Base-by-base conservation (phyloP, 2,797 vertebrate species). In the Tokudaia muenninki region DNA sequence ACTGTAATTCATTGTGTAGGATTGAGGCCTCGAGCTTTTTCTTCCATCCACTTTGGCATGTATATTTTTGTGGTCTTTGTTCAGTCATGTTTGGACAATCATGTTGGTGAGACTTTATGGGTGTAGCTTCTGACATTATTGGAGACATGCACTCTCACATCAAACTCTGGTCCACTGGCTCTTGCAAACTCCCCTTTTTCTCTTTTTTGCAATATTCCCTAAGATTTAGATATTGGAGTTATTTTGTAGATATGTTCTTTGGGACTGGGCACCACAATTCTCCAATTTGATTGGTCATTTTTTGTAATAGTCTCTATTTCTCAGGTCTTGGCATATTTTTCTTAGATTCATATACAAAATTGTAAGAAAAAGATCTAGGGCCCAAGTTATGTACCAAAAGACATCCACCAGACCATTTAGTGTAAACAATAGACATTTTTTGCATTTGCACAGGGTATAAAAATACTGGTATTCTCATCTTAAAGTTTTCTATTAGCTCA, bases 271-370 rank as follows among this genome's bases (percentile, higher is more conserved):
- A 1, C n/a, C 21, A 59, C 11, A 81, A 59, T 34, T 59, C 52
- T 26, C 21, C 21, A 81, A 81, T 37, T 59, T 81, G 52, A 37
- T 24, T 81, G 34, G 21, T 57, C 34, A 57, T 81, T 81, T 57
- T 81, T 21, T 57, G 21, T 81, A 81, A 81, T 81, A 8, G 4
- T n/a, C 61, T 50, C 17, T 95, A 74, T 21, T 87, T 24, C 8
- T 67, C 22, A 74, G 61, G 87, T 94, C 52, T 82, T 91, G 37
- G 59, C 88, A 59, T 19, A 93, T 34, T 89, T 96, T 95, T 92
- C 77, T 88, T 94, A 93, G 52, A 3, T 78, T 83, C 29, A 94
- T 59, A 81, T 65, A 93, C 59, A 94, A 91, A 92, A 72, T 59
- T 50, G 26, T 52, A 61, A 90, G 26, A 93, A 59, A 29, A 94